Conservation (phyloP, 2,113 vertebrate genomes). For the Lathamus discolor region DNA sequence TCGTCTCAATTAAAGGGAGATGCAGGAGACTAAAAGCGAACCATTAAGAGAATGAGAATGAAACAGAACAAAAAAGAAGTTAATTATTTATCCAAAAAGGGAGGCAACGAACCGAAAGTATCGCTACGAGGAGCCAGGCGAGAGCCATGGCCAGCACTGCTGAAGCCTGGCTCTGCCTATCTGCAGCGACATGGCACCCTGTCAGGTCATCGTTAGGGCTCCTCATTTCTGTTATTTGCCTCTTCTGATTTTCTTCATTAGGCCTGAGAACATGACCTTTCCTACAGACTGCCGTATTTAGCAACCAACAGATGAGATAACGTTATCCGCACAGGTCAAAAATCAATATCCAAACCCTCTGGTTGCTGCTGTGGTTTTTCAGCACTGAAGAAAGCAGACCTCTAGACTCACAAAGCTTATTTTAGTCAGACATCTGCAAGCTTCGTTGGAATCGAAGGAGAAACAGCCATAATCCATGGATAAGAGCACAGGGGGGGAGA, state of each 20-base stretch:
- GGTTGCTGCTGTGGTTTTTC: constrained; percentile 7
- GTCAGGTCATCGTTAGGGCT: background rate
- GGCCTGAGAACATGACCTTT: constrained; percentile 37
- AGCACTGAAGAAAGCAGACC: background rate
- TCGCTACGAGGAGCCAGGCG: background rate
- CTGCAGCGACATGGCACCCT: background rate
- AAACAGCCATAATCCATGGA: background rate
- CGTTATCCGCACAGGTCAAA: background rate
- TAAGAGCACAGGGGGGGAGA: background rate
- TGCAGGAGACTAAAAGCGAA: background rate
- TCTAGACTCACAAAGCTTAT: background rate
- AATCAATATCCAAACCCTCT: constrained; percentile 36
- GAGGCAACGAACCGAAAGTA: background rate
- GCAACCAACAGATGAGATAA: constrained; percentile 35
- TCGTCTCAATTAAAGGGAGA: background rate
- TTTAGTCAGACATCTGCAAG: background rate
- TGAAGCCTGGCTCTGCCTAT: background rate
- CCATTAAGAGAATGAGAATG: background rate
- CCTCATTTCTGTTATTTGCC: constrained; percentile 34
- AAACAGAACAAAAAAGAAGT: background rate
- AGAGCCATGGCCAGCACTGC: background rate
- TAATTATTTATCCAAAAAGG: background rate
- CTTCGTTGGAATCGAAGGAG: background rate
- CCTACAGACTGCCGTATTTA: background rate
- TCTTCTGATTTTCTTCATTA: constrained; percentile 55